phyloP scores from a whole-genome alignment of 2,797 vertebrate genomes.

The Microctenopoma steveboyesi region DNA sequence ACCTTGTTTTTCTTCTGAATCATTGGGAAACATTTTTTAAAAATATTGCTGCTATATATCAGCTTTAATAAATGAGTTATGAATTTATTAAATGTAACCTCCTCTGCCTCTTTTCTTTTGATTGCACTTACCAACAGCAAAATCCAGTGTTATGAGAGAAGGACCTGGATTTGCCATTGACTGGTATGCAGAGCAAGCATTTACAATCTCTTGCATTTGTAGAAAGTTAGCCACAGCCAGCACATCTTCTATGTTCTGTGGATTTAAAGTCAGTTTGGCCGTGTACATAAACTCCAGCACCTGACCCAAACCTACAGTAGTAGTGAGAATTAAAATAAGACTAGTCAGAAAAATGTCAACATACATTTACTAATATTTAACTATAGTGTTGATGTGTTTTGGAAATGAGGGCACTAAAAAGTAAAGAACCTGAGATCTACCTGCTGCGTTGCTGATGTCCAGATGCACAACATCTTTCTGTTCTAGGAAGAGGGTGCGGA shows the following conservation, averaged over 20 bases:
- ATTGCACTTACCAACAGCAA: slow-evolving; percentile 75
- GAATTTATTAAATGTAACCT: too few relatives aligned
- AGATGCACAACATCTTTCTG: slow-evolving; percentile 98
- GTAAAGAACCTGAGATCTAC: slow-evolving; percentile 65
- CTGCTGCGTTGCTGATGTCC: slow-evolving; percentile 97
- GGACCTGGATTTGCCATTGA: slow-evolving; percentile 78
- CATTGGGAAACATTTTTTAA: neutral
- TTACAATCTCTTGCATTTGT: slow-evolving; percentile 95
- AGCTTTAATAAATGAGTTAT: too few relatives aligned
- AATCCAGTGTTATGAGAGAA: slow-evolving; percentile 57
- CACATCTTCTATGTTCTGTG: slow-evolving; percentile 93
- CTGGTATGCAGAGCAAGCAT: slow-evolving; percentile 91
- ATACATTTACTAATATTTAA: neutral
- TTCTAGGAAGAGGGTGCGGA: slow-evolving; percentile 94
- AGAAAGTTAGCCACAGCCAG: slow-evolving; percentile 93
- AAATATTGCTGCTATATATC: neutral
- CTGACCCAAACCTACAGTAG: slow-evolving; percentile 89
- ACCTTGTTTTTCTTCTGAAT: slow-evolving; percentile 57
- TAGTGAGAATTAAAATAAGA: slow-evolving; percentile 28
- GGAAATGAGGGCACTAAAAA: neutral
- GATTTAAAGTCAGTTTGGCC: slow-evolving; percentile 89
- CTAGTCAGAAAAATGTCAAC: neutral
- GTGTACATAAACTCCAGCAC: slow-evolving; percentile 99
- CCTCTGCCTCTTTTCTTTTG: too few relatives aligned
- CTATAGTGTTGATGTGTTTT: neutral